phyloP scores from a whole-genome alignment of 1,140 invertebrate species.

The Hylyphantes graminicola region DNA sequence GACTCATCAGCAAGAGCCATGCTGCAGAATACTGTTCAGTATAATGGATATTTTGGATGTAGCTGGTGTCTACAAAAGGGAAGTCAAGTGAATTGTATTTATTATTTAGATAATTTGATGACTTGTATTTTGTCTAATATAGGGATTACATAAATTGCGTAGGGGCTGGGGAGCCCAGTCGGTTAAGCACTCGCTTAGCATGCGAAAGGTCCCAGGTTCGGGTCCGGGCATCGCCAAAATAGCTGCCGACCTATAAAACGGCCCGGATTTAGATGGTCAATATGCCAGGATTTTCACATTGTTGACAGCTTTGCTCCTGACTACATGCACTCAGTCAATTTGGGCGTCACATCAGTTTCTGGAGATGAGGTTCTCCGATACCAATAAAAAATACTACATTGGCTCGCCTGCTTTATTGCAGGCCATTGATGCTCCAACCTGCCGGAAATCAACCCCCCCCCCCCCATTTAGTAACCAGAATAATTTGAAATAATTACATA shows the following conservation, averaged over 20 bases:
- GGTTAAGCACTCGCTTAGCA: too few relatives aligned
- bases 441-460: too few relatives aligned
- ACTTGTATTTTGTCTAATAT: too few relatives aligned
- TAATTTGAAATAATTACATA: too few relatives aligned
- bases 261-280: too few relatives aligned
- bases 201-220: too few relatives aligned
- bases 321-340: slow-evolving; percentile 64
- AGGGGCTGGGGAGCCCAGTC: too few relatives aligned
- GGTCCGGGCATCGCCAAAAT: too few relatives aligned
- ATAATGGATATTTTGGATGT: slow-evolving; percentile 64
- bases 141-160: too few relatives aligned
- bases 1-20: slow-evolving; percentile 62
- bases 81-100: slow-evolving; percentile 52
- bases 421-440: too few relatives aligned
- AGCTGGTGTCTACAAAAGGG: slow-evolving; percentile 63
- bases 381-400: neutral
- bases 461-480: too few relatives aligned
- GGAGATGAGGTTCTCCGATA: neutral
- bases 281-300: slow-evolving; percentile 63
- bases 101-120: neutral
- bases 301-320: slow-evolving; percentile 62
- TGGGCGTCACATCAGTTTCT: slow-evolving; percentile 59
- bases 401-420: neutral
- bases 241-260: too few relatives aligned
- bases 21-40: slow-evolving; percentile 60